Percentiles rank a stretch among this genome's conserved stretches.
Conservation (phyloP, 2,797 vertebrate species). For the Melanogrammus aeglefinus region DNA sequence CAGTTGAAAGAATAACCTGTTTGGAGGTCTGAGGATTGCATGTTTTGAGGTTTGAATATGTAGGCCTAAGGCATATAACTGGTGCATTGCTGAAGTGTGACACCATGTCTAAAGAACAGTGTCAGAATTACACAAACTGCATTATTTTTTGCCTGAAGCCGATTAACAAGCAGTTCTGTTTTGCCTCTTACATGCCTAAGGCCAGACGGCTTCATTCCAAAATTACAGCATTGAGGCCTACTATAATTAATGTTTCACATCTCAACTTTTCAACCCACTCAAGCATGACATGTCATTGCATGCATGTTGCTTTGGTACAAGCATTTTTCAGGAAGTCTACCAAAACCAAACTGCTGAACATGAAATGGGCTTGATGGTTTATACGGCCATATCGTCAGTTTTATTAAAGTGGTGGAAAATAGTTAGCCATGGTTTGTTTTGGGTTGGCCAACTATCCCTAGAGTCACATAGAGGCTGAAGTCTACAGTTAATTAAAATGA, state of each 20-base stretch:
- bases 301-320: neutral
- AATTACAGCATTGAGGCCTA: neutral
- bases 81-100: neutral
- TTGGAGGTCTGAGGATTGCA: neutral
- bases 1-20: neutral
- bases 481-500: neutral
- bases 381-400: neutral
- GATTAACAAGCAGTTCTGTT: neutral
- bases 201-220: neutral
- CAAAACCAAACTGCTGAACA: neutral
- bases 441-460: neutral
- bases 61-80: neutral
- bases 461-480: neutral
- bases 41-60: neutral
- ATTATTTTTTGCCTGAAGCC: too few relatives aligned
- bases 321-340: neutral
- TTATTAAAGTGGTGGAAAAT: too few relatives aligned
- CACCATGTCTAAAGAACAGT: neutral
- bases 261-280: neutral
- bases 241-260: neutral
- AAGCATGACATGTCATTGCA: neutral
- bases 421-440: neutral
- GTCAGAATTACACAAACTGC: neutral
- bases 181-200: neutral
- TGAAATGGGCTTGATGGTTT: neutral